Conservation (phyloP, 2,797 vertebrate genomes). For the Megaceryle alcyon region DNA sequence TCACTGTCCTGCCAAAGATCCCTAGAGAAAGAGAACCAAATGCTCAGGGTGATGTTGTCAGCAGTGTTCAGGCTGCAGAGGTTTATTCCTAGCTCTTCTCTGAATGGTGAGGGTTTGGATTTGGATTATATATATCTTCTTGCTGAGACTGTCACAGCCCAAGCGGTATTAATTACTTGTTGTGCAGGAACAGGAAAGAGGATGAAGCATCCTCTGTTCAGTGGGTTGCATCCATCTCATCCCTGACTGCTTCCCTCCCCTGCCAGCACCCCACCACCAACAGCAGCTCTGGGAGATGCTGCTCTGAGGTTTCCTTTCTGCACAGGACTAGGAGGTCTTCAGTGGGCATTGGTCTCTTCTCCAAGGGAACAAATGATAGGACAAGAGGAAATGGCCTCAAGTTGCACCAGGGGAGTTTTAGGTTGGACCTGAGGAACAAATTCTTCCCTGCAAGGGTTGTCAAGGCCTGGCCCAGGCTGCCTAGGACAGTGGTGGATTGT, state of each 20-base stretch:
- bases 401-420: neutral
- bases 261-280: neutral
- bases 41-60: neutral
- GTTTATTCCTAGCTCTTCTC: neutral
- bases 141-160: neutral
- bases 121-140: neutral
- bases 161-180: neutral
- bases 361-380: neutral
- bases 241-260: neutral
- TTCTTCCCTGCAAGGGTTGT: neutral
- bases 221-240: neutral
- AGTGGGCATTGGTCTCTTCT: neutral
- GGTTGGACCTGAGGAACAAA: neutral
- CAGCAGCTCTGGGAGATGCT: neutral
- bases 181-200: neutral
- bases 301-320: neutral
- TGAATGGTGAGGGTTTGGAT: neutral
- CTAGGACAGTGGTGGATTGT: neutral
- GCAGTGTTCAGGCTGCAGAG: neutral
- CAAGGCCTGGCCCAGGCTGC: too few relatives aligned
- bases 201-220: neutral
- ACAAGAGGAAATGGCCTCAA: neutral
- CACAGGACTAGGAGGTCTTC: neutral
- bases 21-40: neutral
- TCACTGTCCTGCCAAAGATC: neutral